Evolutionary conservation across 1,140 invertebrate genomes (phyloP).

Genomic region (Zaprionus ghesquierei): DNA sequence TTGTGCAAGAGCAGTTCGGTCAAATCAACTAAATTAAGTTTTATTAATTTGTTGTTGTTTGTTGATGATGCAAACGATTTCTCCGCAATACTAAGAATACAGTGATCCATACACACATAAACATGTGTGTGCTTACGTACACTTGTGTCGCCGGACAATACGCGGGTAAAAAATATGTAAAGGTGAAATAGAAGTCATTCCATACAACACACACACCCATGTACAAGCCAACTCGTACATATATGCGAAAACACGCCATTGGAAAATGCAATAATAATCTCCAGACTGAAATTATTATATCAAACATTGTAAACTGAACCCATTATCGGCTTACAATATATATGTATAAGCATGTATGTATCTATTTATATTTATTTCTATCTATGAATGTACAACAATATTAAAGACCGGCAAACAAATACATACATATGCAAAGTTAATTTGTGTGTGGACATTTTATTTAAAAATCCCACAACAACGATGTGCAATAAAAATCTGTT

Average conservation of each 20-base stretch:
- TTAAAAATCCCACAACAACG: conserved; percentile 1
- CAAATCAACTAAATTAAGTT: conserved; percentile 22
- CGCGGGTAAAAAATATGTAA: conserved; percentile 60
- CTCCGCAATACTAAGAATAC: conserved; percentile 43
- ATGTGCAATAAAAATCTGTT: conserved; percentile 5
- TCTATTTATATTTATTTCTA: neutral
- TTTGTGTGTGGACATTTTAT: neutral
- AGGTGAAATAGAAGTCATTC: conserved; percentile 80
- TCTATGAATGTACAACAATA: neutral
- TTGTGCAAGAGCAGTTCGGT: neutral
- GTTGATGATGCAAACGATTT: conserved; percentile 67
- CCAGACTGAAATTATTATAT: conserved; percentile 26
- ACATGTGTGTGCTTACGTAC: conserved; percentile 5
- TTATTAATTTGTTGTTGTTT: conserved; percentile 22
- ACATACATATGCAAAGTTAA: neutral
- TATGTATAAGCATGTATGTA: neutral
- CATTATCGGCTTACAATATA: conserved; percentile 35
- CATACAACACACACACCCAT: conserved; percentile 43
- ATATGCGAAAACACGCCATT: conserved; percentile 46
- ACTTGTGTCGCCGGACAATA: conserved; percentile 16
- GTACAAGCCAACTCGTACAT: conserved; percentile 10
- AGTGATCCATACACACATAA: conserved; percentile 25
- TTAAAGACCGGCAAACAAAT: neutral
- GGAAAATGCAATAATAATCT: conserved; percentile 64
- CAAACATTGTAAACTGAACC: conserved; percentile 28